Conservation (phyloP, 2,113 vertebrate genomes). For the Prunella himalayana region DNA sequence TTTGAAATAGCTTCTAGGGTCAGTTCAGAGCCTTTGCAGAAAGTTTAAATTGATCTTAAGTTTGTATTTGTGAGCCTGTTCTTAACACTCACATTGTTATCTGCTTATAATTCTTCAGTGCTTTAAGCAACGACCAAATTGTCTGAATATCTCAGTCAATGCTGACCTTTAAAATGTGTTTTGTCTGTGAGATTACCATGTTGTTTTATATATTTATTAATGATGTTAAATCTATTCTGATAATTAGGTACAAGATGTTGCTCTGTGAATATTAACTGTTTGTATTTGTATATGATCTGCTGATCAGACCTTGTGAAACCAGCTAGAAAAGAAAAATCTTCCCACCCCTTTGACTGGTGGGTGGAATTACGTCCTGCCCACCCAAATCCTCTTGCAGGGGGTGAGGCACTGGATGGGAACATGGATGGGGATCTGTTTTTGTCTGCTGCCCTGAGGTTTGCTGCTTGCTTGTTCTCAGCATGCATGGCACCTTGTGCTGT, state of each 20-base stretch:
- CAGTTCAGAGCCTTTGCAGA: not conserved
- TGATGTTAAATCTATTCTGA: not conserved
- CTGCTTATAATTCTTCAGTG: not conserved
- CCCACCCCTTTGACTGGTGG: not conserved
- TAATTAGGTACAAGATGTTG: not conserved
- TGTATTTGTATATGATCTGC: not conserved
- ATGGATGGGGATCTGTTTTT: not conserved
- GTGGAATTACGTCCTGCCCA: not conserved
- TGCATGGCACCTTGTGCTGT: not conserved
- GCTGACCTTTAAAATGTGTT: not conserved
- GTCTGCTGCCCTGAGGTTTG: slow-evolving; percentile 18
- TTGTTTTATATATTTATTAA: slow-evolving; percentile 60
- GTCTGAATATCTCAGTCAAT: not conserved
- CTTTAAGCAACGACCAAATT: not conserved
- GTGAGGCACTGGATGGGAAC: not conserved
- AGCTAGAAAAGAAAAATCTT: not conserved
- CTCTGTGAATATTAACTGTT: not conserved
- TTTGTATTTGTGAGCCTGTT: not conserved
- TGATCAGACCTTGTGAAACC: slow-evolving; percentile 11
- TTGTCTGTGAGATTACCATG: slow-evolving; percentile 29
- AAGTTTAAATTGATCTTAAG: not conserved
- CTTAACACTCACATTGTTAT: not conserved
- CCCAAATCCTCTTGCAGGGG: not conserved
- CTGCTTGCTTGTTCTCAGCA: not conserved
- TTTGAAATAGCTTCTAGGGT: not conserved